phyloP scores from a whole-genome alignment of 2,113 vertebrate species.

The Platichthys stellatus region DNA sequence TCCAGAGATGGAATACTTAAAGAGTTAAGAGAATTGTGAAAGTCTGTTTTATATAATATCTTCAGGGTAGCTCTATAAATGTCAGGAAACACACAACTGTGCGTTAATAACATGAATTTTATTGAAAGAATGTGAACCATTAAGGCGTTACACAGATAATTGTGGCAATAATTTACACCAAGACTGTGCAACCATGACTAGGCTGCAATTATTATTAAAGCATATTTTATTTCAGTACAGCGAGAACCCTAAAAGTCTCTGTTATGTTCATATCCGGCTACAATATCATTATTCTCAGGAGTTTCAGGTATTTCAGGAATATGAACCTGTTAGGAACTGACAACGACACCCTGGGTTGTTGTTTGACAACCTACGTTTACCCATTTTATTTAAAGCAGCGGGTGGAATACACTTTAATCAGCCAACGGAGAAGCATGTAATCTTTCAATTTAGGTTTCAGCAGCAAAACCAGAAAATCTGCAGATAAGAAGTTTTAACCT shows the following conservation, averaged over 20 bases:
- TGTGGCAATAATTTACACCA: slow-evolving; percentile 23
- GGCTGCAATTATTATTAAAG: slow-evolving; percentile 14
- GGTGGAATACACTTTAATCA: slow-evolving; percentile 38
- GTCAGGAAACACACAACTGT: slow-evolving; percentile 32
- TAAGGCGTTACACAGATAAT: slow-evolving; percentile 22
- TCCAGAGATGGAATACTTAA: slow-evolving; percentile 44
- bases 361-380: slow-evolving; percentile 13
- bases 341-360: slow-evolving; percentile 18
- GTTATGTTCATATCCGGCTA: not conserved
- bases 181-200: slow-evolving; percentile 22
- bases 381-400: slow-evolving; percentile 42
- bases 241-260: not conserved
- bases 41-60: slow-evolving; percentile 52
- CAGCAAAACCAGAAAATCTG: not conserved
- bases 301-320: slow-evolving; percentile 26
- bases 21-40: slow-evolving; percentile 49
- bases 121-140: slow-evolving; percentile 36
- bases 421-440: slow-evolving; percentile 31
- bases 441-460: slow-evolving; percentile 36
- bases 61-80: slow-evolving; percentile 49
- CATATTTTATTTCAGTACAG: slow-evolving; percentile 14
- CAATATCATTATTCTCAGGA: slow-evolving; percentile 6
- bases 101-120: slow-evolving; percentile 40
- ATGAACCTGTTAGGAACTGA: slow-evolving; percentile 30
- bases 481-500: not conserved